A percentile compares a stretch with the other conserved stretches of the same genome.
Evolutionary conservation across 92 coral and sea anemone genomes (phyloP).

Genomic region (Phenganax marumi): DNA sequence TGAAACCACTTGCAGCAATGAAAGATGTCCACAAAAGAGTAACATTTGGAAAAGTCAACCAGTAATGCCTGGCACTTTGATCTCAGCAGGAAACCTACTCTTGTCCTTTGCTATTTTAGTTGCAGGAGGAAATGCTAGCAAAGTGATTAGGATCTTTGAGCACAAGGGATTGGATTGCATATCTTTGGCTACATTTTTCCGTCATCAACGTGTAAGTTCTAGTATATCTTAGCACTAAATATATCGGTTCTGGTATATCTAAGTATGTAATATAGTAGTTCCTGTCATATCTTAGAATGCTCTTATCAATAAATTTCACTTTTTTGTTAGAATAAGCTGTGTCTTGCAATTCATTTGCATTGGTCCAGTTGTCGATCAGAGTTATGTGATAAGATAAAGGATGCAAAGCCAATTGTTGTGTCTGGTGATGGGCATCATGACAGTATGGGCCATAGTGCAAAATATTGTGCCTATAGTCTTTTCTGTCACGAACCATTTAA

Average conservation of each 20-base stretch:
- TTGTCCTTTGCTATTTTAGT: conserved; percentile 53
- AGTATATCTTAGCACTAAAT: background rate
- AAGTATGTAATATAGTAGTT: too few relatives aligned
- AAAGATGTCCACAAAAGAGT: conserved; percentile 22
- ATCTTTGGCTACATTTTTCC: conserved; percentile 48
- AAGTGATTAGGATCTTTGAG: conserved; percentile 50
- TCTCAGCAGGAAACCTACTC: conserved; percentile 68
- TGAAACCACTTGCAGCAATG: conserved; percentile 49
- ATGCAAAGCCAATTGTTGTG: conserved; percentile 39
- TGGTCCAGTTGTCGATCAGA: conserved; percentile 50
- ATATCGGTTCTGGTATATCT: too few relatives aligned
- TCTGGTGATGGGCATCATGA: conserved; percentile 67
- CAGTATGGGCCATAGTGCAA: conserved; percentile 67
- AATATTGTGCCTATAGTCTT: conserved; percentile 61
- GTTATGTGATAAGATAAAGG: conserved; percentile 16
- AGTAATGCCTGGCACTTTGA: conserved; percentile 52
- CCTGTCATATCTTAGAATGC: background rate
- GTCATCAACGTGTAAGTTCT: conserved; percentile 57
- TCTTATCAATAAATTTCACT: background rate
- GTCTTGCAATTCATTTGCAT: conserved; percentile 46
- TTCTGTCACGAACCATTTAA: conserved; percentile 54
- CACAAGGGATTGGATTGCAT: conserved; percentile 61
- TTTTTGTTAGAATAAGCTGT: conserved; percentile 47
- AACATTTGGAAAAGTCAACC: conserved; percentile 63
- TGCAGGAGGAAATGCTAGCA: conserved; percentile 56